Base-by-base conservation (phyloP, 1,140 invertebrate genomes). In the Drosophila yakuba region DNA sequence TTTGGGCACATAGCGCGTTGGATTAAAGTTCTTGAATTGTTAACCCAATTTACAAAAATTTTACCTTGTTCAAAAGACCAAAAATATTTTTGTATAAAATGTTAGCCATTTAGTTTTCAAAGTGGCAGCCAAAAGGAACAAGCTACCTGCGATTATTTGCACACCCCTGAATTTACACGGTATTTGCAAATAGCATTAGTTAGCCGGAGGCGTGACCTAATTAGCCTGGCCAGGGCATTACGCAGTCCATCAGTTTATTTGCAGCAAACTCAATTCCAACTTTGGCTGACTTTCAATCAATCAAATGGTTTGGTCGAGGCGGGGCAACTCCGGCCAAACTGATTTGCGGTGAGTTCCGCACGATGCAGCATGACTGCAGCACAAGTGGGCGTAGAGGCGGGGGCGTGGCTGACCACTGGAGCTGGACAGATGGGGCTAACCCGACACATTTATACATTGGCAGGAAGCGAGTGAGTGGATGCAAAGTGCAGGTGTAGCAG, bases 201-300 rank as follows among this genome's bases (percentile, higher is more conserved):
- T 4, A 11, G 51, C 23, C 15, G 12, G 11, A 28, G 6, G 32
- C 43, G 23, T 69, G 41, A 57, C 64, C 64, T 20, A 71, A 71
- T 71, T 69, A 69, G 50, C 43, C 25, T 12, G 63, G 12, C 43
- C 17, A 71, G 67, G 66, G 64, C 20, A 69, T 39, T n/a, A n/a
- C 4, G 11, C 17, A 43, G 52, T 72, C 68, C 44, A 72, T 71
- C 67, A 69, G 43, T 51, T 66, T 66, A 41, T 66, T 63, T 50
- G 43, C 61, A 59, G 55, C 64, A 77, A 77, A 77, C 74, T 69
- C 63, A 56, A 69, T 62, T 57, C 71, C 77, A 75, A 75, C 73
- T 80, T 75, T 63, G 78, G 60, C 72, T 55, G 59, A 72, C 66
- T 80, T 80, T 69, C 78, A 80, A 80, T 80, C 78, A 80, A 80